Conservation (phyloP, 2,888 invertebrate genomes). For the Rosalia funebris region DNA sequence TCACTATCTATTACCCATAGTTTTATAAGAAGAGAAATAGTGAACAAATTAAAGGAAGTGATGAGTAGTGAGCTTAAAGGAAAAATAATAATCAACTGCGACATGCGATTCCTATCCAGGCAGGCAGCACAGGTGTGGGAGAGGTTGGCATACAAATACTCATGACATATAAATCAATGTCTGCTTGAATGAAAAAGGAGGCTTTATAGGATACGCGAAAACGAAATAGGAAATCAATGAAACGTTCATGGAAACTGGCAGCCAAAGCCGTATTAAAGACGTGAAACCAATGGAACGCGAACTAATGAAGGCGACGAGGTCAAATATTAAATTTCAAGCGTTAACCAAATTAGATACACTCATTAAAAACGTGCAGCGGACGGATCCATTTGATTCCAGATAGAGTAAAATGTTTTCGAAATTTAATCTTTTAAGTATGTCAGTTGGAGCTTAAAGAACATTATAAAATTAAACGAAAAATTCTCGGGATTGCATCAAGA, state of each 20-base stretch:
- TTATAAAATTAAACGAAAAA: not conserved
- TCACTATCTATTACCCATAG: too few relatives aligned
- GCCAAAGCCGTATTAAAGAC: not conserved
- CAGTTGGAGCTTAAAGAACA: not conserved
- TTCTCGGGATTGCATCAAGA: not conserved
- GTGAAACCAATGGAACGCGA: not conserved
- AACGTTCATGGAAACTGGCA: not conserved
- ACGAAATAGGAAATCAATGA: not conserved
- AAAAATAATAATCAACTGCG: not conserved
- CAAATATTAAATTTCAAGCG: not conserved
- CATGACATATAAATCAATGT: conserved; percentile 12
- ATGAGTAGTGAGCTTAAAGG: not conserved
- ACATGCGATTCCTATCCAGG: not conserved
- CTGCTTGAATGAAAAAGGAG: conserved; percentile 3
- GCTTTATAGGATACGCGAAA: not conserved
- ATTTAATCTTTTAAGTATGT: not conserved
- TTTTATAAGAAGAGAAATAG: too few relatives aligned
- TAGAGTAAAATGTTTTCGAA: not conserved
- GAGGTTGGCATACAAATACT: conserved; percentile 1
- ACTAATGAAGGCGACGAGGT: not conserved
- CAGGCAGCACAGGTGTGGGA: not conserved
- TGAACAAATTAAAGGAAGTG: too few relatives aligned
- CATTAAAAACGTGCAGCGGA: not conserved
- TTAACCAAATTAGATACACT: not conserved
- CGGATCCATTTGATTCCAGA: not conserved